Percentiles rank a stretch among this genome's conserved stretches.
phyloP scores from a whole-genome alignment of 2,113 vertebrate species.

The Hoplias malabaricus region DNA sequence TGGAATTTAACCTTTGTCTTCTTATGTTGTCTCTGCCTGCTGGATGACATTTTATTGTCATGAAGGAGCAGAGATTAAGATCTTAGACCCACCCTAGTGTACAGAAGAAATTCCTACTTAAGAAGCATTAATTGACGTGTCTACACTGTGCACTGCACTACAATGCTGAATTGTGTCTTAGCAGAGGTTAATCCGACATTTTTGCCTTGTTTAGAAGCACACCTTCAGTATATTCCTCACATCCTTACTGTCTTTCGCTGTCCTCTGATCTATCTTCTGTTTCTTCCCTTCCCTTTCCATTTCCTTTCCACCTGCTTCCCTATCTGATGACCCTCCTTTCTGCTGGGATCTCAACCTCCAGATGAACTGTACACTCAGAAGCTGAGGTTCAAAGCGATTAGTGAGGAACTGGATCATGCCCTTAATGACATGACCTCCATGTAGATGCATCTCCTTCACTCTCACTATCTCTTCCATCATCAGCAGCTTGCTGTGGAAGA shows the following conservation, averaged over 20 bases:
- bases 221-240: too few relatives aligned
- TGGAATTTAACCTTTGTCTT: constrained; percentile 39
- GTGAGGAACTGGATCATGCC: constrained; percentile 86
- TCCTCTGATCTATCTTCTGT: constrained; percentile 24
- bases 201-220: too few relatives aligned
- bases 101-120: not conserved
- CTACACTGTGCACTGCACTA: not conserved
- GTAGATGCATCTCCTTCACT: constrained; percentile 58
- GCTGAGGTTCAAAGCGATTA: constrained; percentile 89
- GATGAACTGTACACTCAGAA: constrained; percentile 90
- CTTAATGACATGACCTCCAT: constrained; percentile 88
- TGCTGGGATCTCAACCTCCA: constrained; percentile 58
- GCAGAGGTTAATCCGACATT: too few relatives aligned
- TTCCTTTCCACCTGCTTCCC: constrained; percentile 16
- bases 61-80: not conserved
- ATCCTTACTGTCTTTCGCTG: not conserved
- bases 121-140: not conserved
- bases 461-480: not conserved
- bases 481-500: not conserved
- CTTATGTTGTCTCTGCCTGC: not conserved
- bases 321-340: constrained; percentile 40
- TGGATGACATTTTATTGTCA: not conserved
- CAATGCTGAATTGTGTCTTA: too few relatives aligned
- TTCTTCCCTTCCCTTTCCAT: constrained; percentile 26
- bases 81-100: not conserved